Evolutionary conservation across 2,797 vertebrate genomes (phyloP), one percentile per base, ranked within the genome.

Genomic region (Prionace glauca): DNA sequence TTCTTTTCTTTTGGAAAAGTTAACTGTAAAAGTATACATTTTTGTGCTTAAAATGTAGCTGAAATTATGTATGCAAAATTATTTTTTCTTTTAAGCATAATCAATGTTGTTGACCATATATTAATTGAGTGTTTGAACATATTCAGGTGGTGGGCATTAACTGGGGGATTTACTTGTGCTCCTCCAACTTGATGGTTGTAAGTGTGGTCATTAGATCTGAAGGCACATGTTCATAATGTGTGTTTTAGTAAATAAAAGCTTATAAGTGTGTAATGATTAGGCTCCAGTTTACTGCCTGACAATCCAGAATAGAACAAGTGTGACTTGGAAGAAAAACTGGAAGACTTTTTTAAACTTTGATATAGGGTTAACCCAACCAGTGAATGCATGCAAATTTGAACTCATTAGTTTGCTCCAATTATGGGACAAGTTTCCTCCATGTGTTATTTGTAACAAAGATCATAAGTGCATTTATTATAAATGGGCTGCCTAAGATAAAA

Each of bases 391-490:
- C 18, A 62, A 90, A 62, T 24, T 16, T 18, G 62, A 90, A 56
- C 87, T 62, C 29, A n/a, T 26, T n/a, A 62, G 16, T 20, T 20
- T 32, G 56, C 56, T 62, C 56, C 14, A 90, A 90, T 4, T 90
- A 62, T 29, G 60, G 60, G 29, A 4, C 16, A 90, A 7, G 32
- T 62, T 90, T 62, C 87, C 56, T 26, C 18, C 14, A n/a, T 14
- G 29, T n/a, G 32, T 12, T n/a, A 77, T n/a, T 29, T 74, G 72
- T 32, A 74, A 74, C 72, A 88, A 84, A 24, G 10, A 16, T 62
- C 56, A 90, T 90, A 90, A 90, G 62, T 90, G 12, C 60, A 90
- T 32, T 62, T 90, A 62, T 90, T 18, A 90, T 90, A 90, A 62
- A 90, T 62, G 87, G 29, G 56, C 16, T 20, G 41, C 36, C 18